Evolutionary conservation across 2,797 vertebrate genomes (phyloP).

Genomic region (Chelon auratus): DNA sequence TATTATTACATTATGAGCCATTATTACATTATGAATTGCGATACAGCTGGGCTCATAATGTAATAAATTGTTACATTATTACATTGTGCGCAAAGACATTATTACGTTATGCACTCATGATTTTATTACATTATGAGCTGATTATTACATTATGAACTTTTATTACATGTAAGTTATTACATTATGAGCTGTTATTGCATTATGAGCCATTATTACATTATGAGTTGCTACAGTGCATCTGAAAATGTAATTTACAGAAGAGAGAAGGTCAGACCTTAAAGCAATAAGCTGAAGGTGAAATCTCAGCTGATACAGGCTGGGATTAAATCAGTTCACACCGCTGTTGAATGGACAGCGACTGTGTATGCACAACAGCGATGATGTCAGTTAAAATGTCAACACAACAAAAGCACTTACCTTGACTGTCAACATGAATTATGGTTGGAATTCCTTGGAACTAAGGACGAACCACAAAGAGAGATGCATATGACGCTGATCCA

Average conservation of each 20-base stretch:
- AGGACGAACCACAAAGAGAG: neutral
- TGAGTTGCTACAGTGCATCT: neutral
- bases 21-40: neutral
- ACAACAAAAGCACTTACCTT: neutral
- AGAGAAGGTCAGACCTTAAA: neutral
- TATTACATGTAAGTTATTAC: too few species aligned
- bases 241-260: constrained; percentile 7
- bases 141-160: too few species aligned
- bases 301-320: neutral
- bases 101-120: too few species aligned
- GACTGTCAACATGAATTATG: neutral
- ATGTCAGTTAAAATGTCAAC: constrained; percentile 35
- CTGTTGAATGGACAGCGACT: neutral
- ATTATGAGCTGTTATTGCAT: too few species aligned
- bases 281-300: constrained; percentile 1
- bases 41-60: neutral
- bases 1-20: neutral
- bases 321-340: neutral
- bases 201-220: too few species aligned
- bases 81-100: too few species aligned
- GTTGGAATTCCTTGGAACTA: neutral
- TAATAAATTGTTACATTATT: neutral
- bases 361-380: neutral
- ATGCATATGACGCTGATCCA: neutral
- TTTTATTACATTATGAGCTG: too few species aligned